Evolutionary conservation across 2,888 invertebrate species (phyloP).

Genomic region (Globia sparganii): DNA sequence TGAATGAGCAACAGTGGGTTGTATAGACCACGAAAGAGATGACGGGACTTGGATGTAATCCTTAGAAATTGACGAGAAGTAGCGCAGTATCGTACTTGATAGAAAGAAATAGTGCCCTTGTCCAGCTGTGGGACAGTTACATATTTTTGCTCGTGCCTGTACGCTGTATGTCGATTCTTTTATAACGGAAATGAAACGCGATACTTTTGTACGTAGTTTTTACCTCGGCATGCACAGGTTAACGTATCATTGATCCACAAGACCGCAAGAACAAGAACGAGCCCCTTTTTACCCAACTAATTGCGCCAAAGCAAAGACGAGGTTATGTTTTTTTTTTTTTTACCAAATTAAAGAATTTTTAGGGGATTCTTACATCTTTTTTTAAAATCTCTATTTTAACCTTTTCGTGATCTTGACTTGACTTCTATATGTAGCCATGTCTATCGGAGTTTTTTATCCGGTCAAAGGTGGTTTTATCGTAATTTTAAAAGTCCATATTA

Average conservation of each 20-base stretch:
- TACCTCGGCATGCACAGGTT: slow-evolving; percentile 32
- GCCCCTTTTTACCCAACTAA: neutral
- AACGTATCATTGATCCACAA: slow-evolving; percentile 51
- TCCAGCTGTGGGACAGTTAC: neutral
- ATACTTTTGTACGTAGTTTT: slow-evolving; percentile 37
- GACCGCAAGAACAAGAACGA: slow-evolving; percentile 17
- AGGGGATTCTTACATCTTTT: neutral
- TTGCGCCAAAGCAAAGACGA: neutral
- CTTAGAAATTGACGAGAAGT: neutral
- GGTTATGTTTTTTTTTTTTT: neutral
- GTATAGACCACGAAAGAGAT: neutral
- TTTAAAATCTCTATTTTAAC: neutral
- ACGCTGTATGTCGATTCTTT: neutral
- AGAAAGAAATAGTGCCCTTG: neutral
- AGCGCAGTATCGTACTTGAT: too few species aligned
- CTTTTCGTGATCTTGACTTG: neutral
- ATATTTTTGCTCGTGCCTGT: neutral
- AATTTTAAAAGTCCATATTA: neutral
- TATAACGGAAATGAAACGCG: slow-evolving; percentile 39
- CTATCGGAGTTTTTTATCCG: slow-evolving; percentile 11
- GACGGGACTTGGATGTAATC: neutral
- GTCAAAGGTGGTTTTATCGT: neutral
- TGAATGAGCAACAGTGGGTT: neutral
- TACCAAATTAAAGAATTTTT: neutral
- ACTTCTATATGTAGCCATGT: neutral